Evolutionary conservation across 2,888 invertebrate species (phyloP).

Genomic region (Sphinx pinastri): DNA sequence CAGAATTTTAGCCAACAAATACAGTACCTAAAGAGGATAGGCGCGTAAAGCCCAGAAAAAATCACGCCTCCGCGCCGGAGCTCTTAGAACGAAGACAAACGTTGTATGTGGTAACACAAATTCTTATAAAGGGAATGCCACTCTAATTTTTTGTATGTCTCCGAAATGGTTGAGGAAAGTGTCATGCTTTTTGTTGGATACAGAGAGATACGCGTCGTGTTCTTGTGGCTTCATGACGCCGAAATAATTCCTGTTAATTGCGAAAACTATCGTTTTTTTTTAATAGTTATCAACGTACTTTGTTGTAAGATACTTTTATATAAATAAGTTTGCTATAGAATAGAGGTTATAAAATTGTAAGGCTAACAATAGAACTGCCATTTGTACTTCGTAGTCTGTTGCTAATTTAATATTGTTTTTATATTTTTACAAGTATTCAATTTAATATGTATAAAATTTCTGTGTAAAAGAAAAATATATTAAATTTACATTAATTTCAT

Average conservation of each 20-base stretch:
- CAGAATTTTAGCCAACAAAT: neutral
- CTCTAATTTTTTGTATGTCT: slow-evolving; percentile 3
- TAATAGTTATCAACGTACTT: no score
- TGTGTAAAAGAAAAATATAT: no score
- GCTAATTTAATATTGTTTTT: no score
- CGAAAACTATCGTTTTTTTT: no score
- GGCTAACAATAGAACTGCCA: no score
- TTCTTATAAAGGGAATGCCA: neutral
- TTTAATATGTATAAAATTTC: no score
- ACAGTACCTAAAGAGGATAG: neutral
- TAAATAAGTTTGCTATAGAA: no score
- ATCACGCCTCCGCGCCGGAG: neutral
- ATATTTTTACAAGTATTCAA: no score
- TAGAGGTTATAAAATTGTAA: no score
- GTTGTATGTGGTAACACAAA: slow-evolving; percentile 17
- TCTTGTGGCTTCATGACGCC: neutral
- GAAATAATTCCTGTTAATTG: neutral
- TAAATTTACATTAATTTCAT: no score
- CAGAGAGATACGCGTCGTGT: neutral
- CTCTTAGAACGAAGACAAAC: slow-evolving; percentile 12
- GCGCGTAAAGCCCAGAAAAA: neutral
- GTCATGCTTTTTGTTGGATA: slow-evolving; percentile 1
- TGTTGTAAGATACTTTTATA: no score
- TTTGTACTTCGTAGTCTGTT: no score
- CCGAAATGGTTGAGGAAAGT: slow-evolving; percentile 12